Conservation (phyloP, 2,797 vertebrate species). For the Cirrhinus mrigala region DNA sequence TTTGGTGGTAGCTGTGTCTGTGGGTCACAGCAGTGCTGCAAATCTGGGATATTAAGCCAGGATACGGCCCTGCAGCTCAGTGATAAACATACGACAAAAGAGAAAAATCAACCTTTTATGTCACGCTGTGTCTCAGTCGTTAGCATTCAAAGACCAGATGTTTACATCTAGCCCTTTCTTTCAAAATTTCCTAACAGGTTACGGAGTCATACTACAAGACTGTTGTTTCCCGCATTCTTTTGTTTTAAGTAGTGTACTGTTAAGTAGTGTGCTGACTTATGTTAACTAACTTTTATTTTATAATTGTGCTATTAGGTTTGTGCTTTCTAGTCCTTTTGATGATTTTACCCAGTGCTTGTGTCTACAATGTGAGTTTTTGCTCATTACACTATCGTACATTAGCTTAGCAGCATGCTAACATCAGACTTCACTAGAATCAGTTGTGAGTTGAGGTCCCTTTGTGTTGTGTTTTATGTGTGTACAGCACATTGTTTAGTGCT, state of each 20-base stretch:
- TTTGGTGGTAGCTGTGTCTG: conserved; percentile 40
- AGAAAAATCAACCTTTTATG: conserved; percentile 45
- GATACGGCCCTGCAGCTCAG: conserved; percentile 45
- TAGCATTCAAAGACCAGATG: conserved; percentile 10
- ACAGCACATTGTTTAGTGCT: not conserved
- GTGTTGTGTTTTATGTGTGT: not conserved
- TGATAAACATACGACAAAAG: conserved; percentile 56
- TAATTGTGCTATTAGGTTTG: not conserved
- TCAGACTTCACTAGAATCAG: not conserved
- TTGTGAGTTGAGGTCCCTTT: not conserved
- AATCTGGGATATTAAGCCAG: conserved; percentile 40
- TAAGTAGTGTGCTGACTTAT: not conserved
- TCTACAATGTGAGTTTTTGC: not conserved
- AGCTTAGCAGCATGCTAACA: not conserved
- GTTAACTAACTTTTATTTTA: not conserved
- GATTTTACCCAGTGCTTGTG: not conserved
- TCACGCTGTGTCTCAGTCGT: conserved; percentile 2
- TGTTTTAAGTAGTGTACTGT: not conserved
- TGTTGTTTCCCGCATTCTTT: conserved; percentile 11
- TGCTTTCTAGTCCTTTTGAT: not conserved
- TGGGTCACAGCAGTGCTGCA: conserved; percentile 50
- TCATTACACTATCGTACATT: not conserved
- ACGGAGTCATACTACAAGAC: conserved; percentile 11
- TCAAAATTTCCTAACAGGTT: conserved; percentile 30
- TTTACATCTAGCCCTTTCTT: not conserved